These are phyloP conservation scores for Amphibalanus amphitrite DNA, from an alignment of 1,140 invertebrate genomes.

Conservation along the genomic window DNA sequence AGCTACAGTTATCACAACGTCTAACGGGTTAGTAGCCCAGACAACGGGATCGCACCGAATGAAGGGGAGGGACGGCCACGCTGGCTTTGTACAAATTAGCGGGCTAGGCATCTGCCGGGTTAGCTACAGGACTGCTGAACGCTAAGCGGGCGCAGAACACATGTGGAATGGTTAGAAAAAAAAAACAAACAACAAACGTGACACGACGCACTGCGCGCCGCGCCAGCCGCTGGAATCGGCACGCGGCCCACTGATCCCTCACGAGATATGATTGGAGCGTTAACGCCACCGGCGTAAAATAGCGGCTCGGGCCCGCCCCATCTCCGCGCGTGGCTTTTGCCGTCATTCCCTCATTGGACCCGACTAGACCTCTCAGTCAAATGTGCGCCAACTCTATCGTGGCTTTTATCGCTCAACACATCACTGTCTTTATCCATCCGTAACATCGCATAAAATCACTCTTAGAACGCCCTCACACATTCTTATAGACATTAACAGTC, in stretches of 20 bases:
- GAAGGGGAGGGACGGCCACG: no score
- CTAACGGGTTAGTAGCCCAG: neutral
- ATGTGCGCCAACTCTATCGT: no score
- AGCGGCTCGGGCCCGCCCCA: neutral
- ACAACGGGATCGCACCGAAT: no score
- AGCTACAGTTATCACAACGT: neutral
- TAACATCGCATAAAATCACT: no score
- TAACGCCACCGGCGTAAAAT: neutral
- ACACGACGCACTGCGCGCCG: neutral
- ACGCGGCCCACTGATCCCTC: neutral
- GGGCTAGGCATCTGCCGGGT: no score
- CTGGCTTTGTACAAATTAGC: neutral
- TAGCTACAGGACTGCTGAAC: neutral
- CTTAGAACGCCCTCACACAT: no score
- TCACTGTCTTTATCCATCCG: no score
- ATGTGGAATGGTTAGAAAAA: constrained; percentile 1
- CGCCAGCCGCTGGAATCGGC: neutral
- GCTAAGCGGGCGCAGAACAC: neutral
- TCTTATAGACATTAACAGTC: no score
- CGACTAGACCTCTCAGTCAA: neutral
- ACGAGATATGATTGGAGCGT: neutral
- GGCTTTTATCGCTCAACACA: no score
- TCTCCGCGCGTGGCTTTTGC: neutral
- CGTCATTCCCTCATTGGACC: neutral
- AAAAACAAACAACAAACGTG: neutral